phyloP scores from a whole-genome alignment of 2,113 vertebrate species.

The Nettapus auritus region DNA sequence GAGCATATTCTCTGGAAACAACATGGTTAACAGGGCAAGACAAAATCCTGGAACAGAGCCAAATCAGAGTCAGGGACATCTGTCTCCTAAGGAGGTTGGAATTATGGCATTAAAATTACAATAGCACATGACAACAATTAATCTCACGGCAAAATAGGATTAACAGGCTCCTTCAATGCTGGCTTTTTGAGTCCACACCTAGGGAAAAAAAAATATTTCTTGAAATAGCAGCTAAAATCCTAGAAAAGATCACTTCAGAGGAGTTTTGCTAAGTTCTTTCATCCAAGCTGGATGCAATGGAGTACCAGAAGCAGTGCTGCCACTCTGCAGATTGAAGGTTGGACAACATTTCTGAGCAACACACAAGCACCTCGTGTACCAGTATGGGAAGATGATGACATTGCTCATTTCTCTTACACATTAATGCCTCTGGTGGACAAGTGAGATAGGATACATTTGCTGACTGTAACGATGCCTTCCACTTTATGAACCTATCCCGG shows the following conservation, averaged over 20 bases:
- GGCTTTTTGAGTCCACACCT: background rate
- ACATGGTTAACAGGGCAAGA: background rate
- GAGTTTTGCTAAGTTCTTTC: background rate
- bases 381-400: rapidly evolving
- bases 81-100: constrained; percentile 51
- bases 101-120: constrained; percentile 59
- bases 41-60: background rate
- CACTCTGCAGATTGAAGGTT: background rate
- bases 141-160: constrained; percentile 53
- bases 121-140: constrained; percentile 60
- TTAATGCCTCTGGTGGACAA: too few species aligned
- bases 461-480: background rate
- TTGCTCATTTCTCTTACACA: rapidly evolving
- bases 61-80: constrained; percentile 25
- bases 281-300: background rate
- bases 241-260: background rate
- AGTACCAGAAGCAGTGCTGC: rapidly evolving
- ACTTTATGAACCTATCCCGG: rapidly evolving
- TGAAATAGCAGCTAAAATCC: background rate
- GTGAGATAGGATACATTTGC: rapidly evolving
- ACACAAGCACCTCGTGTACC: rapidly evolving
- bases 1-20: background rate
- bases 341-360: rapidly evolving
- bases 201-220: background rate
- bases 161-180: background rate